A percentile compares a stretch with the other conserved stretches of the same genome.
Evolutionary conservation across 1,140 invertebrate genomes (phyloP).

Genomic region (Zaprionus davidi): DNA sequence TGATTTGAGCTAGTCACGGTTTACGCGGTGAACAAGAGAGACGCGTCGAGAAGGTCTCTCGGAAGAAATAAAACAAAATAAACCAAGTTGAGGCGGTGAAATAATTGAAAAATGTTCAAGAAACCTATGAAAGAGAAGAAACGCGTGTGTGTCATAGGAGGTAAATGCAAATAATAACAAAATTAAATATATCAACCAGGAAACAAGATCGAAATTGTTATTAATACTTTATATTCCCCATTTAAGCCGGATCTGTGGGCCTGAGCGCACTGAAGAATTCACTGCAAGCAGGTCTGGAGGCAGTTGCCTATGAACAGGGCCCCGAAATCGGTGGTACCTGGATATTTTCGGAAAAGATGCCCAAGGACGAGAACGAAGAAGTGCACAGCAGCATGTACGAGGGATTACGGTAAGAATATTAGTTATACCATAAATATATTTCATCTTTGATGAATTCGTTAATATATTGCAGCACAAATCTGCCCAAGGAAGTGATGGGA

Average conservation of each 20-base stretch:
- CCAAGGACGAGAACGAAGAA: constrained; percentile 89
- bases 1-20: constrained; percentile 35
- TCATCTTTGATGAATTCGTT: not conserved
- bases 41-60: constrained; percentile 21
- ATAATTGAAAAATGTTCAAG: constrained; percentile 47
- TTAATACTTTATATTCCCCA: not conserved
- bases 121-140: constrained; percentile 48
- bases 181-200: too few relatives aligned
- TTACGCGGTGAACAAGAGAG: constrained; percentile 28
- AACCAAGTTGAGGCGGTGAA: not conserved
- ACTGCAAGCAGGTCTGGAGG: constrained; percentile 86
- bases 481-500: constrained; percentile 96
- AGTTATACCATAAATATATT: not conserved
- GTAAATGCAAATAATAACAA: constrained; percentile 18
- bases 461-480: constrained; percentile 89
- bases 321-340: constrained; percentile 93
- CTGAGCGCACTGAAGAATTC: constrained; percentile 89
- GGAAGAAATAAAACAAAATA: constrained; percentile 7
- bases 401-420: constrained; percentile 71
- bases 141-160: constrained; percentile 87
- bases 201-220: not conserved
- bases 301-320: constrained; percentile 90
- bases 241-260: constrained; percentile 89
- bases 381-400: constrained; percentile 95
- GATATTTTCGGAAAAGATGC: constrained; percentile 91